Base-by-base conservation (phyloP, 2,888 invertebrate species). In the Drosophila barbarae region DNA sequence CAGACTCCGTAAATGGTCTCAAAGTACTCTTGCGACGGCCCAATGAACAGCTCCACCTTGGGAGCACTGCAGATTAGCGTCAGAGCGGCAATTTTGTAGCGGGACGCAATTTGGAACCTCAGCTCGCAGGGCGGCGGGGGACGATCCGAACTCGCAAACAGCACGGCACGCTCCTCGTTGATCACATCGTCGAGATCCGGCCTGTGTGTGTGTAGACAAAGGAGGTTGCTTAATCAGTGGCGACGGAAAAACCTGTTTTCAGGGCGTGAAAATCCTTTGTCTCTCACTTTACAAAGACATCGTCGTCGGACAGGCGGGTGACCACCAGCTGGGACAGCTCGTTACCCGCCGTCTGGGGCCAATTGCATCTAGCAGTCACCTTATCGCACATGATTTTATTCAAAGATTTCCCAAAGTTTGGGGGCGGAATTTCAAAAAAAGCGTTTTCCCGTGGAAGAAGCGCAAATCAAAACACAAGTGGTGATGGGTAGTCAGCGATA, bases 11-110 rank as follows among this genome's bases (percentile, higher is more conserved):
- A 85, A 7, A 85, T 55, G 0, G 89, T 89, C 60, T 88, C 77
- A 4, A 74, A 70, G 57, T 89, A 89, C 59, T 89, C 89, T 42
- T 83, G 84, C 7, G 76, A 72, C 1, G 64, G 49, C 0, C 88
- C 88, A 8, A 76, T 50, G 54, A 89, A 89, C 7, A 89, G 32
- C 57, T 89, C 89, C 2, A 88, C 52, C 60, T 87, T 89, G 12
- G 80, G 72, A 2, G 81, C 86, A 49, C 79, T 88, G 28, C 88
- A 88, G 4, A 88, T 77, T 4, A 89, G 51, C 1, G 86, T 82
- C 8, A 88, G 28, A 3, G 86, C 81, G 38, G 85, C 83, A 30
- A 88, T 85, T 78, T 86, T 88, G 44, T 77, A 88, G 8, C 73
- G 73, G 1, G 75, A 68, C 9, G 69, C 65, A 15, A 88, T 70